A percentile compares a stretch with the other conserved stretches of the same genome.
Conservation (phyloP, 2,797 vertebrate genomes). For the Masticophis lateralis region DNA sequence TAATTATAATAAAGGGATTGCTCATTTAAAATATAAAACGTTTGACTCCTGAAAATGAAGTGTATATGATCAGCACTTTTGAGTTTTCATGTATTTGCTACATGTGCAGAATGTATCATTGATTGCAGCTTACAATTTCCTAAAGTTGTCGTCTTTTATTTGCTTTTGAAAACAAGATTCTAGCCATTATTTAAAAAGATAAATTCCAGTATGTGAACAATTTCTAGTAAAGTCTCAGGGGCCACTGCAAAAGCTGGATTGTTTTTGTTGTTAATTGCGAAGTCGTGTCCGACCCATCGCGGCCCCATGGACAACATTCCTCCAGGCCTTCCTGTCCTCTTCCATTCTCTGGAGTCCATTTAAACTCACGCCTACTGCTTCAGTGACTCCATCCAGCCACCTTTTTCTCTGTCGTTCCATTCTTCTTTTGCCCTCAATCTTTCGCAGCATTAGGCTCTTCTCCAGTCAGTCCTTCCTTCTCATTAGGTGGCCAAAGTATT, state of each 20-base stretch:
- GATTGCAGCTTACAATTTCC: not conserved
- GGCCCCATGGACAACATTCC: no score
- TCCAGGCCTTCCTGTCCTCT: no score
- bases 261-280: no score
- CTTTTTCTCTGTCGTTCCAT: rapidly evolving
- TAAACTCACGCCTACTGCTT: no score
- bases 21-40: not conserved
- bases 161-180: not conserved
- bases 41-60: not conserved
- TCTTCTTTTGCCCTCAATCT: no score
- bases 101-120: not conserved
- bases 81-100: not conserved
- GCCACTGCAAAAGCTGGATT: not conserved
- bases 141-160: not conserved
- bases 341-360: no score
- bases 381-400: no score
- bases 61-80: not conserved
- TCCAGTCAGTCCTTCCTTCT: no score
- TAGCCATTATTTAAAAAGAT: not conserved
- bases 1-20: not conserved
- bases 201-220: not conserved
- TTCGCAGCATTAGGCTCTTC: no score
- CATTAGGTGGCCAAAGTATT: no score
- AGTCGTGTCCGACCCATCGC: no score
- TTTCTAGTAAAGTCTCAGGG: not conserved